phyloP scores from a whole-genome alignment of 2,888 invertebrate species.

The Mesodorylaimus sp. region DNA sequence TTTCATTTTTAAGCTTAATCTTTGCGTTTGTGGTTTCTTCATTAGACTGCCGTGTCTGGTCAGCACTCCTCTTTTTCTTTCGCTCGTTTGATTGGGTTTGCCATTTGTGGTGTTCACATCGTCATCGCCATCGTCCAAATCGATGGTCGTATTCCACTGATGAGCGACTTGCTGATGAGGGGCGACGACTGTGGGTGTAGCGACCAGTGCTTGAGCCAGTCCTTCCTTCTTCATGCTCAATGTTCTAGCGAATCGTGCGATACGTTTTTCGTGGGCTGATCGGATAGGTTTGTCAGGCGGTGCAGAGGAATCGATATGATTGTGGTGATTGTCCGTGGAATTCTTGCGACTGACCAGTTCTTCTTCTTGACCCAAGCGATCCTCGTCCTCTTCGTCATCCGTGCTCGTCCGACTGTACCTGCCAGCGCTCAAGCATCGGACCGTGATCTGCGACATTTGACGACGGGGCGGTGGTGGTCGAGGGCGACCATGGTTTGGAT shows the following conservation, averaged over 20 bases:
- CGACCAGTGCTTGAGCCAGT: no score
- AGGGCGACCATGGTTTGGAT: not conserved
- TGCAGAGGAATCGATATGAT: no score
- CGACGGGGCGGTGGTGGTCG: not conserved
- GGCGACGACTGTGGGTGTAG: no score
- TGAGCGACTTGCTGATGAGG: no score
- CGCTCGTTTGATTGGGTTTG: not conserved
- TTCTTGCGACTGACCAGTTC: no score
- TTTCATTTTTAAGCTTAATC: constrained; percentile 2
- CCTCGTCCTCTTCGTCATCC: no score
- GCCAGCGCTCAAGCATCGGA: not conserved
- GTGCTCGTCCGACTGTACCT: not conserved
- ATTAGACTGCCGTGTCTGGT: constrained; percentile 11
- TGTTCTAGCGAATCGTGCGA: no score
- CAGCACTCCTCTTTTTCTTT: not conserved
- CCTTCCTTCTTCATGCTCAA: no score
- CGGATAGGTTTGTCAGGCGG: no score
- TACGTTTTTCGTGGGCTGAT: no score
- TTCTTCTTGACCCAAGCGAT: no score
- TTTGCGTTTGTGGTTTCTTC: not conserved
- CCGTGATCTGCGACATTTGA: not conserved
- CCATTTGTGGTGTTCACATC: not conserved
- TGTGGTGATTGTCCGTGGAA: no score
- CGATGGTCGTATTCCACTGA: not conserved
- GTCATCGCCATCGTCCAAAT: not conserved